phyloP scores from a whole-genome alignment of 2,888 invertebrate genomes.

The Lacanobia oleracea region DNA sequence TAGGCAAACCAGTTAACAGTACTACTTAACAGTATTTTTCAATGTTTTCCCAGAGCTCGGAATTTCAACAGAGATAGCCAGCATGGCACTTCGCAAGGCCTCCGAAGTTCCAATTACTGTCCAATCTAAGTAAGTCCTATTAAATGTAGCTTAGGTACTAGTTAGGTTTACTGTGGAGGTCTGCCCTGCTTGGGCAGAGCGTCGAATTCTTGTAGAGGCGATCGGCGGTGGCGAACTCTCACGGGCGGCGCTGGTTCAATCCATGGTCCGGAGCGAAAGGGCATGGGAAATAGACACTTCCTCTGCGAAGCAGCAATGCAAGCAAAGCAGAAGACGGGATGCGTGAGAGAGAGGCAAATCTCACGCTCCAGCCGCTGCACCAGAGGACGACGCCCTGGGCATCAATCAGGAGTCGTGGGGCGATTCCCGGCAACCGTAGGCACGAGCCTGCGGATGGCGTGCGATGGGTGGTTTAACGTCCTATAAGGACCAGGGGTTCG shows the following conservation, averaged over 20 bases:
- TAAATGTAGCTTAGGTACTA: background rate
- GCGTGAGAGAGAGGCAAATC: background rate
- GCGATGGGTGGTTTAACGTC: background rate
- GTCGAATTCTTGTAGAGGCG: background rate
- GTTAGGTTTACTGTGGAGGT: background rate
- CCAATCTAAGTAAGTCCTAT: conserved; percentile 74
- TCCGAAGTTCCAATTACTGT: conserved; percentile 77
- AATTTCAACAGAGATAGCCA: conserved; percentile 82
- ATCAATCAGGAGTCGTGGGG: background rate
- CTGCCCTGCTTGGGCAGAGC: background rate
- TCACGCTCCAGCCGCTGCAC: background rate
- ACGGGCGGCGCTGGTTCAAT: background rate
- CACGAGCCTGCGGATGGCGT: background rate
- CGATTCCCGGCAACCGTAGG: background rate
- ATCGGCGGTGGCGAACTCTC: background rate
- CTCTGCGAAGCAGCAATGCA: background rate
- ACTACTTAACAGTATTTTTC: background rate
- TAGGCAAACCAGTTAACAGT: no score
- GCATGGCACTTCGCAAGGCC: conserved; percentile 79
- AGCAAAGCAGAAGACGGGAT: background rate
- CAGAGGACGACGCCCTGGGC: background rate
- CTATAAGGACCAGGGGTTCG: no score
- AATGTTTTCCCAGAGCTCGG: conserved; percentile 75
- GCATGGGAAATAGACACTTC: background rate
- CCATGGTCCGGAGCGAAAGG: background rate